Percentiles rank a stretch among this genome's conserved stretches.
Conservation (phyloP, 1,140 invertebrate species). For the Meloidogyne exigua region DNA sequence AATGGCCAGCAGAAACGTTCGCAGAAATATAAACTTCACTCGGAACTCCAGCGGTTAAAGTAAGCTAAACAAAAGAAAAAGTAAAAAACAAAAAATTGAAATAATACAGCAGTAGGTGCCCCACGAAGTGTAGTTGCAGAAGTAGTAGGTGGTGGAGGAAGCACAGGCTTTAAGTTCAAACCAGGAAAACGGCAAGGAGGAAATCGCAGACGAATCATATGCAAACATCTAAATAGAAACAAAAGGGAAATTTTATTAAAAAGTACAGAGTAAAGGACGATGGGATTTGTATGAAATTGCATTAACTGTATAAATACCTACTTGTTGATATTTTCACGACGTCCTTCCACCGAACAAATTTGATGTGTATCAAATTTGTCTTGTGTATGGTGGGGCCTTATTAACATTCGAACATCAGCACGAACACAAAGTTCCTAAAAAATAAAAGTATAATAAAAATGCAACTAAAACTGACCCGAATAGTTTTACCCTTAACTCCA, state of each 20-base stretch:
- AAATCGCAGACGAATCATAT: constrained; percentile 59
- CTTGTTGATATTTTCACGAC: constrained; percentile 62
- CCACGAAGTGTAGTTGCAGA: constrained; percentile 13
- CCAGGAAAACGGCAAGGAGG: constrained; percentile 61
- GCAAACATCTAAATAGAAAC: constrained; percentile 42
- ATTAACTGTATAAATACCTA: neutral
- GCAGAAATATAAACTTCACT: constrained; percentile 84
- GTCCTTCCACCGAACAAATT: constrained; percentile 62
- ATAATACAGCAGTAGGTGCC: constrained; percentile 7
- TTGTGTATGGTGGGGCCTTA: constrained; percentile 58
- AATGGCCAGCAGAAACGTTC: constrained; percentile 78
- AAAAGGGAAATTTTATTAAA: neutral
- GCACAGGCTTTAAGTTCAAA: constrained; percentile 59
- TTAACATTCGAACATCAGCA: constrained; percentile 59
- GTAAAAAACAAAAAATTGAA: constrained; percentile 20
- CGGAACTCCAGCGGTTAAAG: constrained; percentile 82
- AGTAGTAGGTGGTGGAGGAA: constrained; percentile 41
- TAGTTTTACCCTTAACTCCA: constrained; percentile 61
- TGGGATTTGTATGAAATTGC: neutral
- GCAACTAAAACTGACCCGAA: constrained; percentile 39
- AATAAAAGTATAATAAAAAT: neutral
- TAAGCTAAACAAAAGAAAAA: constrained; percentile 69
- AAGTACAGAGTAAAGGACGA: neutral
- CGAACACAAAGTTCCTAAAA: constrained; percentile 59
- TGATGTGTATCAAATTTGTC: constrained; percentile 57